These are phyloP conservation scores for Hypsibius dujardini DNA, from an alignment of 1,140 invertebrate genomes.

Conservation along the genomic window DNA sequence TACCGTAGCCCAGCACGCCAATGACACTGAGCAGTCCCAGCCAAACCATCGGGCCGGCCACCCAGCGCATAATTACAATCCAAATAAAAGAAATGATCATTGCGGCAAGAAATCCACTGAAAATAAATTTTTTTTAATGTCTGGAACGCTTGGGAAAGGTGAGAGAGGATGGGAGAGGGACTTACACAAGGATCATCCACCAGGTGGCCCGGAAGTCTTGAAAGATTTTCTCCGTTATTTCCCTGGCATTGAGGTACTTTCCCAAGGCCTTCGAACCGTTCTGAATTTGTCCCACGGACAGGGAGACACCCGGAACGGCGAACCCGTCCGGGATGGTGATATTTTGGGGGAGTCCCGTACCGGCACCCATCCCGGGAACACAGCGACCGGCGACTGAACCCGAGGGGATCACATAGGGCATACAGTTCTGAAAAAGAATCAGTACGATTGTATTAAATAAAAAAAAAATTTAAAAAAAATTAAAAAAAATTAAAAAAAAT, in stretches of 20 bases:
- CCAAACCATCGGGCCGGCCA: slow-evolving; percentile 71
- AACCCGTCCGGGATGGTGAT: too few relatives aligned
- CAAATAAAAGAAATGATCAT: slow-evolving; percentile 61
- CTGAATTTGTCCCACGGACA: not conserved
- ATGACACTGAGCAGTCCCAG: slow-evolving; percentile 54
- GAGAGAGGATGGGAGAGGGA: slow-evolving; percentile 24
- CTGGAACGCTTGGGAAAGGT: slow-evolving; percentile 5
- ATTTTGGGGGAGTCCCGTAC: too few relatives aligned
- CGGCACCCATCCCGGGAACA: not conserved
- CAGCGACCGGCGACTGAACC: not conserved
- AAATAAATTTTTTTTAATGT: slow-evolving; percentile 13
- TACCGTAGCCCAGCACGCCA: slow-evolving; percentile 48
- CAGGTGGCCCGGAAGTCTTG: slow-evolving; percentile 52
- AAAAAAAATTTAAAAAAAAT: too few relatives aligned
- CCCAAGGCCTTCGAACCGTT: not conserved
- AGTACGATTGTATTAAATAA: too few relatives aligned
- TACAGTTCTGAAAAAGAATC: too few relatives aligned
- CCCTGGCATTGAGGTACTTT: not conserved
- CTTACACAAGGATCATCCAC: slow-evolving; percentile 45
- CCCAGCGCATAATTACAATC: slow-evolving; percentile 67
- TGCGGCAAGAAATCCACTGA: slow-evolving; percentile 42
- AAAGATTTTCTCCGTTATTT: slow-evolving; percentile 42
- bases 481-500: too few relatives aligned
- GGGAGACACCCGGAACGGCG: not conserved
- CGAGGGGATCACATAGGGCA: not conserved